Evolutionary conservation across 2,797 vertebrate genomes (phyloP).

Genomic region (Leucoraja ocellata): DNA sequence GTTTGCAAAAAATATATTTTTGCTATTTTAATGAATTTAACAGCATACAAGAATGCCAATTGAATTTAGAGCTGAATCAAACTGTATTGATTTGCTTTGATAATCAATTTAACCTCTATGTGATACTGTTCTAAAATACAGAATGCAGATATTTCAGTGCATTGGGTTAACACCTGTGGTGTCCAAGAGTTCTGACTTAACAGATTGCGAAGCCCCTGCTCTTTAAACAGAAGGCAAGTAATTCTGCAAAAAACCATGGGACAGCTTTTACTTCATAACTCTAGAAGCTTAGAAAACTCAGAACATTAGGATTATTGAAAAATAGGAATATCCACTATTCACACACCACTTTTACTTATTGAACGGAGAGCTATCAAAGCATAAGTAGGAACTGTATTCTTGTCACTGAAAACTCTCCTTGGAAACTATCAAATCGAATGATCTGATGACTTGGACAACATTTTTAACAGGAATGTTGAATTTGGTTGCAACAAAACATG

Average conservation of each 20-base stretch:
- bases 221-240: background rate
- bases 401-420: background rate
- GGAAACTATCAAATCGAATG: background rate
- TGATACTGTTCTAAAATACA: background rate
- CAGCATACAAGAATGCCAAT: background rate
- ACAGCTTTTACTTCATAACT: background rate
- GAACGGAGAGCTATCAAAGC: background rate
- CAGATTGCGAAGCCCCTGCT: background rate
- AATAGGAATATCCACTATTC: background rate
- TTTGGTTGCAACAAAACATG: background rate
- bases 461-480: conserved; percentile 1
- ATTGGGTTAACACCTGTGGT: background rate
- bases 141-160: background rate
- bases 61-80: background rate
- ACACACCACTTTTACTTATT: background rate
- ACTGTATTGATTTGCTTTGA: background rate
- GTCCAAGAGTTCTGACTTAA: background rate
- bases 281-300: background rate
- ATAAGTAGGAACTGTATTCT: background rate
- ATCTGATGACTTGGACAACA: background rate
- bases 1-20: background rate
- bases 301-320: background rate
- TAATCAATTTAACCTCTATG: background rate
- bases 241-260: background rate
- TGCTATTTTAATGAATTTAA: background rate